Percentiles rank a stretch among this genome's conserved stretches.
These are phyloP conservation scores for Athalia cordata DNA, from an alignment of 2,888 invertebrate genomes.

Conservation along the genomic window DNA sequence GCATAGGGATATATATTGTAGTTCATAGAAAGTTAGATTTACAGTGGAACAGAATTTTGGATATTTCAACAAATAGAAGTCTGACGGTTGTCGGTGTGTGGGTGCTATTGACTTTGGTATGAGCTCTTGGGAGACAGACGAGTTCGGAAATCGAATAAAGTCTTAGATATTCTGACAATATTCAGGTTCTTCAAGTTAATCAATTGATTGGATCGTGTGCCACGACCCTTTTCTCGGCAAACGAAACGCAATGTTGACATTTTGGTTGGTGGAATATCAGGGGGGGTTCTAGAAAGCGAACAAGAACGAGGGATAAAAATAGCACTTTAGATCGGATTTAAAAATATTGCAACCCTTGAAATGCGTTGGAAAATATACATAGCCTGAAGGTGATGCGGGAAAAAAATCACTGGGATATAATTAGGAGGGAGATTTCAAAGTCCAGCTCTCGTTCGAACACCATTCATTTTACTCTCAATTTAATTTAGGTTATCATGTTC, in stretches of 20 bases:
- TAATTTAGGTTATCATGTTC: too few relatives aligned
- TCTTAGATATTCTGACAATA: background rate
- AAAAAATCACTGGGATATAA: too few relatives aligned
- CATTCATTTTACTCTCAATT: too few relatives aligned
- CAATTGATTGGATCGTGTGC: slow-evolving; percentile 24
- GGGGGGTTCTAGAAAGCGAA: background rate
- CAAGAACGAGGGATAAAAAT: background rate
- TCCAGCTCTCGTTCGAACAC: too few relatives aligned
- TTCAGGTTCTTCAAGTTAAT: slow-evolving; percentile 3
- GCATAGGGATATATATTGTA: too few relatives aligned
- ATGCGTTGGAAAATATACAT: too few relatives aligned
- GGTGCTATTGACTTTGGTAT: background rate
- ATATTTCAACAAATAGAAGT: slow-evolving; percentile 3
- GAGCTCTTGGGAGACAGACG: background rate
- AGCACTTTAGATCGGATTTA: background rate
- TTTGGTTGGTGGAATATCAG: background rate
- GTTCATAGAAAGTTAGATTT: too few relatives aligned
- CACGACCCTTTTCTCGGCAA: slow-evolving; percentile 5
- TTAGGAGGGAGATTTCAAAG: too few relatives aligned
- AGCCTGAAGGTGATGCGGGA: too few relatives aligned
- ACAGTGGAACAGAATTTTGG: too few relatives aligned
- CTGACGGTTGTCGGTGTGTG: background rate
- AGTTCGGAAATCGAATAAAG: background rate
- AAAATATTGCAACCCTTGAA: background rate
- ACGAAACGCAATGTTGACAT: background rate